Conservation (phyloP, 2,113 vertebrate genomes). For the Microtus richardsoni region DNA sequence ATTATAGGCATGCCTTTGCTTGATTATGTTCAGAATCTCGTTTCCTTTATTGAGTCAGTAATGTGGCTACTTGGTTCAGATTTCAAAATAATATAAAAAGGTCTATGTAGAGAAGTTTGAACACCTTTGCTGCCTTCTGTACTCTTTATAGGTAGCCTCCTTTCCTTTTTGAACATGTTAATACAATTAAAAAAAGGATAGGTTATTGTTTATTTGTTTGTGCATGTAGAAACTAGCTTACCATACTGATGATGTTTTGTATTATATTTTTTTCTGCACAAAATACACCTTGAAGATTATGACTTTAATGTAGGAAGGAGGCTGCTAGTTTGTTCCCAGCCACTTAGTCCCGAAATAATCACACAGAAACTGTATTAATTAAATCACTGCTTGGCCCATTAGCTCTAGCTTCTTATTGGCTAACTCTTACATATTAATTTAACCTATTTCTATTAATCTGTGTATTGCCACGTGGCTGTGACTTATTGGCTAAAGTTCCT, state of each 20-base stretch:
- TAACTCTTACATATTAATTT: no score
- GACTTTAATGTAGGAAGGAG: neutral
- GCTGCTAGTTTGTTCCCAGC: no score
- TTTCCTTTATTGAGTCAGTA: constrained; percentile 35
- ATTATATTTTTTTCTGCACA: constrained; percentile 13
- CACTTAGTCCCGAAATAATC: no score
- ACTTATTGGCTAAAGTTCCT: no score
- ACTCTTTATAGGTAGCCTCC: constrained; percentile 1
- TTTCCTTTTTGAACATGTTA: constrained; percentile 51
- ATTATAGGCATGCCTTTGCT: neutral
- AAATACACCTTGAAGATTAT: constrained; percentile 1
- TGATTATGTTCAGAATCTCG: neutral
- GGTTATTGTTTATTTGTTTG: neutral
- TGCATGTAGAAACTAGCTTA: constrained; percentile 32
- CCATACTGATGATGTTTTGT: constrained; percentile 22
- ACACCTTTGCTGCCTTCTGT: neutral
- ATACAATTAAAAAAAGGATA: constrained; percentile 32
- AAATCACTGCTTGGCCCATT: no score
- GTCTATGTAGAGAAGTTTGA: neutral
- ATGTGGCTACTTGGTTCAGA: constrained; percentile 21
- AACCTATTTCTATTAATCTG: no score
- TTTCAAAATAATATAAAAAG: constrained; percentile 55
- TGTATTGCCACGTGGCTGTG: no score
- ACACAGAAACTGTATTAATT: no score
- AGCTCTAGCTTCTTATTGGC: no score